phyloP scores from a whole-genome alignment of 2,113 vertebrate genomes.

The Salvelinus alpinus region DNA sequence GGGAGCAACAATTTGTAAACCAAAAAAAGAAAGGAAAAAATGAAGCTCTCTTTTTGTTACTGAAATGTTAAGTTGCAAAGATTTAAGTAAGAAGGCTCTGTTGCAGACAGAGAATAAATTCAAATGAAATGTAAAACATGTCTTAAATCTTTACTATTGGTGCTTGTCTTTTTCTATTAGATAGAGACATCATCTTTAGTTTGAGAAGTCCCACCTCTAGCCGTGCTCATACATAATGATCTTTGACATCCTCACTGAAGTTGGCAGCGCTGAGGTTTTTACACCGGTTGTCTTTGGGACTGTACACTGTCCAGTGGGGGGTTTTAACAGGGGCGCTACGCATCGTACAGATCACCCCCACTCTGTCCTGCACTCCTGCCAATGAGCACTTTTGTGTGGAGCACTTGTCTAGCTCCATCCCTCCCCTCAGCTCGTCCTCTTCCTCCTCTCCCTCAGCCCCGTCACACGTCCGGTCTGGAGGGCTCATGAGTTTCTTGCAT shows the following conservation, averaged over 20 bases:
- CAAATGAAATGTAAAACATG: conserved; percentile 43
- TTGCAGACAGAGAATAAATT: conserved; percentile 78
- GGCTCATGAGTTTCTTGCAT: conserved; percentile 86
- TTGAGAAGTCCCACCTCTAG: conserved; percentile 15
- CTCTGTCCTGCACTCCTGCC: conserved; percentile 70
- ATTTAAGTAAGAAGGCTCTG: conserved; percentile 70
- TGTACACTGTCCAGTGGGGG: conserved; percentile 78
- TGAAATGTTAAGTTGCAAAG: conserved; percentile 34
- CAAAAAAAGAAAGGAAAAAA: conserved; percentile 67
- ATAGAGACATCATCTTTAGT: conserved; percentile 50
- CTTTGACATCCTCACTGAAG: conserved; percentile 74
- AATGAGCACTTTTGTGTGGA: conserved; percentile 74
- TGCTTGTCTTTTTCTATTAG: conserved; percentile 39
- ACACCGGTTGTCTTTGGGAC: conserved; percentile 90
- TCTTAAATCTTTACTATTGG: conserved; percentile 53
- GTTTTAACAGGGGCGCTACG: conserved; percentile 75
- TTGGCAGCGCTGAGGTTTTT: conserved; percentile 81
- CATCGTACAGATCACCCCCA: conserved; percentile 69
- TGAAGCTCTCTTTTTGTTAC: conserved; percentile 14
- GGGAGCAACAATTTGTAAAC: conserved; percentile 69
- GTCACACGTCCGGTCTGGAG: conserved; percentile 81
- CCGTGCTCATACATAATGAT: conserved; percentile 67
- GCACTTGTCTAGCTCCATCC: conserved; percentile 78
- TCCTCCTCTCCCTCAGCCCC: conserved; percentile 59
- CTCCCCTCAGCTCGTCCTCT: conserved; percentile 71